Evolutionary conservation across 2,888 invertebrate species (phyloP), one percentile per base, ranked within the genome.

Genomic region (Tinea trinotella): DNA sequence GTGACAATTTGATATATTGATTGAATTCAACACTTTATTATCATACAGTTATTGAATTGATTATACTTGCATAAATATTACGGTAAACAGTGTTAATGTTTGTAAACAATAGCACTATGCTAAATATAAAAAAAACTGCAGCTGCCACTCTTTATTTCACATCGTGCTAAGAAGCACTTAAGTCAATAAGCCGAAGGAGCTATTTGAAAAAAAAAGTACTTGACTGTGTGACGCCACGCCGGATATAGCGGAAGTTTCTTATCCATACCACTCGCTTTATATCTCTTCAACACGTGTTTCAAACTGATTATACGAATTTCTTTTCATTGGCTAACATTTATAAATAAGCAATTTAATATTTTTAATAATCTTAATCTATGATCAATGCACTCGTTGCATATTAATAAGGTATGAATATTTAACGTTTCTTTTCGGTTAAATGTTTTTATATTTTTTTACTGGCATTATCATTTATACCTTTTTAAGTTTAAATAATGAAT

Each of bases 241-340:
- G 68, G 66, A 68, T 69, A 66, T 64, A 59, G 63, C 66, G 76
- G 75, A 76, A 75, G 67, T 66, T 62, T 67, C 68, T 69, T 71
- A 73, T 67, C 71, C 71, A 64, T 57, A 58, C 68, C 68, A 71
- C 71, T 74, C 67, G 68, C 70, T 62, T 55, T 63, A 59, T 70
- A 71, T 76, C 74, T 74, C 69, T 61, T 61, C 58, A 72, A 77
- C 81, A 81, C 73, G 75, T 80, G 81, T 78, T 69, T 64, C 17
- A 63, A 62, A 65, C 59, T 76, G 77, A 77, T 76, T 74, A 76
- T 76, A 73, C 65, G 4, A 50, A 18, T 50, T 50, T 12, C 20
- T 24, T 24, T 46, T 46, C 46, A 19, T 30, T 30, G 30, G 30
- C 30, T 30, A 30, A 30, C 30, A 10, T 30, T 30, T 30, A 30